Evolutionary conservation across 2,113 vertebrate genomes (phyloP).

Genomic region (Pterocles burchelli): DNA sequence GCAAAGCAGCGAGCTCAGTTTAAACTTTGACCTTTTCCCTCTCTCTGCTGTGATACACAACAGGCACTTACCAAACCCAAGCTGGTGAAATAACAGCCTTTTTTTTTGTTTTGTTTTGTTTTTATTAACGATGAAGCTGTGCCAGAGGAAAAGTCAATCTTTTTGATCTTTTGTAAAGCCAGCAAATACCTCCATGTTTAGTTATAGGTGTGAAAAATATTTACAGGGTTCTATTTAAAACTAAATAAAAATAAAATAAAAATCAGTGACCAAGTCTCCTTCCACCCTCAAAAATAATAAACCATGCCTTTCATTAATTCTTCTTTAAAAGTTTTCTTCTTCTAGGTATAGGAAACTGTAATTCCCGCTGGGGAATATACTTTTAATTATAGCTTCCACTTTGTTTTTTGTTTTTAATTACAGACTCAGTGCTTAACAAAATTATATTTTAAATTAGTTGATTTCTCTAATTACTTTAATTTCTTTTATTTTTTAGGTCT

Average conservation of each 20-base stretch:
- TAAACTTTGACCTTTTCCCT: slow-evolving; percentile 55
- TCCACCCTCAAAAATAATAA: not conserved
- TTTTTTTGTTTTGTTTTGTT: not conserved
- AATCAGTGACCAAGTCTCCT: not conserved
- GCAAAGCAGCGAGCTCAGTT: not conserved
- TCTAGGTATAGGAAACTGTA: not conserved
- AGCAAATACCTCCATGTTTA: slow-evolving; percentile 21
- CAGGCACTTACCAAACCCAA: slow-evolving; percentile 22
- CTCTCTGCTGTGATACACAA: slow-evolving; percentile 35
- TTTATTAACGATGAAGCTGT: not conserved
- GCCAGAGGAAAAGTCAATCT: slow-evolving; percentile 18
- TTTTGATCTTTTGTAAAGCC: slow-evolving; percentile 11
- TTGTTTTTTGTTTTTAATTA: not conserved
- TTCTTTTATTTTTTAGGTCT: not conserved
- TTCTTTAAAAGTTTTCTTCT: not conserved
- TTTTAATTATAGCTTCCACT: not conserved
- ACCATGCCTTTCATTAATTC: not conserved
- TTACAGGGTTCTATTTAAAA: slow-evolving; percentile 28
- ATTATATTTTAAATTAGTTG: not conserved
- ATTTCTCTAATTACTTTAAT: not conserved
- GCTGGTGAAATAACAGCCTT: slow-evolving; percentile 23
- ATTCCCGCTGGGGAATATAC: not conserved
- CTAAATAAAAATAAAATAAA: slow-evolving; percentile 17
- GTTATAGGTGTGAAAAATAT: slow-evolving; percentile 27
- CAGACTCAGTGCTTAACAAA: not conserved